Evolutionary conservation across 2,888 invertebrate species (phyloP).

Genomic region (Ormyrus nitidulus): DNA sequence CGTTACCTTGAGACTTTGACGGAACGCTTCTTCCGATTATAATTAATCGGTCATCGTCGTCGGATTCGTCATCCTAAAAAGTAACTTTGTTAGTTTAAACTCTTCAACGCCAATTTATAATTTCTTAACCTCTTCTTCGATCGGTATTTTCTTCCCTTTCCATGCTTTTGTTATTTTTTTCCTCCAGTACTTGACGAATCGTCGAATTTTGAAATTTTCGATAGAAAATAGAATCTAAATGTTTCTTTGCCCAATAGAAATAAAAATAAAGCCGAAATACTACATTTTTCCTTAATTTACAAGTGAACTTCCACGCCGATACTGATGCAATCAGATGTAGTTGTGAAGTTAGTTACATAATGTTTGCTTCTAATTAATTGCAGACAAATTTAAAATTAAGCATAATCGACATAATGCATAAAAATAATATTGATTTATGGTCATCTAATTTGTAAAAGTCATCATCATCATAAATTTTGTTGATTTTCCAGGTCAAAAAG

Average conservation of each 20-base stretch:
- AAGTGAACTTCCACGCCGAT: no score
- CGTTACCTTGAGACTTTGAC: conserved; percentile 47
- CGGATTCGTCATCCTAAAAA: conserved; percentile 1
- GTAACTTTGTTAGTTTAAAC: neutral
- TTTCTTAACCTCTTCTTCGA: neutral
- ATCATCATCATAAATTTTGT: no score
- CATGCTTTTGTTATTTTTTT: conserved; percentile 17
- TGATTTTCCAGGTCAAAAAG: neutral
- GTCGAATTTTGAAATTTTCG: neutral
- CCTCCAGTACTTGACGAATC: conserved; percentile 20
- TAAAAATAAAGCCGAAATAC: no score
- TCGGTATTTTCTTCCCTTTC: conserved; percentile 3
- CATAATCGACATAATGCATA: no score
- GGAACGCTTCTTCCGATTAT: conserved; percentile 67
- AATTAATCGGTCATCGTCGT: conserved; percentile 59
- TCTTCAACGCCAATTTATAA: neutral
- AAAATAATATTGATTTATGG: no score
- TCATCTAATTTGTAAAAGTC: no score
- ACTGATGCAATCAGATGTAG: no score
- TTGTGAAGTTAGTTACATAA: no score
- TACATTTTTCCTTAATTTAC: no score
- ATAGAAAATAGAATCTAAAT: neutral
- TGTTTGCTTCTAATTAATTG: no score
- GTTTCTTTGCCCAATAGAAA: no score
- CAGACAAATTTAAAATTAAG: no score